A percentile compares a stretch with the other conserved stretches of the same genome.
phyloP scores from a whole-genome alignment of 2,888 invertebrate genomes.

The Lasioglossum lativentre region DNA sequence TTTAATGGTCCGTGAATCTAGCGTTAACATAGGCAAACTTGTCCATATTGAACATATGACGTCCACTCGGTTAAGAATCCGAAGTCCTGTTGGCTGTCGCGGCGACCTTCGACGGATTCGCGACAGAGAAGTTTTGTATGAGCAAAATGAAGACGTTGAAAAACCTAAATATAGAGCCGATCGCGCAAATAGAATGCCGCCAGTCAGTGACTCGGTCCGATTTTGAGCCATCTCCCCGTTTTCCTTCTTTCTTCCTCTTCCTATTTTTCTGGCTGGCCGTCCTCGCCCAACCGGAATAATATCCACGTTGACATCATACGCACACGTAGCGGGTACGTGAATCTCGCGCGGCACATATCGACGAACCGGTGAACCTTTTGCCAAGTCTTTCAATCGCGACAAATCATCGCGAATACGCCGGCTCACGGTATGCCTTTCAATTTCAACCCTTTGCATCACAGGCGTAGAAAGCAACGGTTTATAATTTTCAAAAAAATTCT shows the following conservation, averaged over 20 bases:
- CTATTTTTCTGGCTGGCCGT: conserved; percentile 53
- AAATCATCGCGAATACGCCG: conserved; percentile 45
- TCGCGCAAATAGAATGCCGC: conserved; percentile 71
- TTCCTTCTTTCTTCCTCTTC: conserved; percentile 52
- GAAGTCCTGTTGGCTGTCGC: conserved; percentile 35
- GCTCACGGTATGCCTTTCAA: conserved; percentile 16
- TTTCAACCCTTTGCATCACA: conserved; percentile 4
- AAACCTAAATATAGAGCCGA: conserved; percentile 74
- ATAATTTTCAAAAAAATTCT: background rate
- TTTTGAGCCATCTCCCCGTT: conserved; percentile 54
- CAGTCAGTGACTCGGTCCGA: conserved; percentile 69
- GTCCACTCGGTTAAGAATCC: conserved; percentile 45
- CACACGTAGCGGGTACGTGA: conserved; percentile 51
- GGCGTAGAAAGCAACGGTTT: background rate
- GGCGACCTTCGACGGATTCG: conserved; percentile 62
- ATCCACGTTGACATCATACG: conserved; percentile 68
- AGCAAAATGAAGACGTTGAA: conserved; percentile 67
- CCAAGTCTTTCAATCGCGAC: conserved; percentile 59
- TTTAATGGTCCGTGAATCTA: no score
- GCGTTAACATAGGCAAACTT: background rate
- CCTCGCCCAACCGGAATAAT: conserved; percentile 58
- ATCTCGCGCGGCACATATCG: conserved; percentile 45
- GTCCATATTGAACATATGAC: conserved; percentile 10
- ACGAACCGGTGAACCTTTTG: conserved; percentile 42
- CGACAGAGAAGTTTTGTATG: conserved; percentile 55